Conservation (phyloP, 2,113 vertebrate species). For the Ochotona princeps region DNA sequence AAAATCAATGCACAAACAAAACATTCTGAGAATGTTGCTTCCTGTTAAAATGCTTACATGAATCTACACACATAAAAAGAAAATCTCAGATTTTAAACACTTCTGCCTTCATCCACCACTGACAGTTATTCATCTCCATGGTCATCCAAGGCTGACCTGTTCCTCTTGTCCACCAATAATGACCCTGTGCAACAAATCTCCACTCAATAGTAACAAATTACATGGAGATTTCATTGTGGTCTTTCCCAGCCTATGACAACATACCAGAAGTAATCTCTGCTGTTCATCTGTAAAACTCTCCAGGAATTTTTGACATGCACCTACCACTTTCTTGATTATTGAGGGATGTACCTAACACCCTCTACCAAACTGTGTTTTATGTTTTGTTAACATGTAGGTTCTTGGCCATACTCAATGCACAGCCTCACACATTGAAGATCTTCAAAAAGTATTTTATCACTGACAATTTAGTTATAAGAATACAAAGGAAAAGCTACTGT, state of each 20-base stretch:
- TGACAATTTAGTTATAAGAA: background rate
- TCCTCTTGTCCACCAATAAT: background rate
- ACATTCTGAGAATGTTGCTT: background rate
- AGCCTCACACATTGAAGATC: background rate
- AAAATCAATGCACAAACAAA: background rate
- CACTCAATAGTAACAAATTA: background rate
- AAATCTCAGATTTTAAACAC: background rate
- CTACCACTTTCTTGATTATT: background rate
- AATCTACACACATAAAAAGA: constrained; percentile 16
- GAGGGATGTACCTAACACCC: background rate
- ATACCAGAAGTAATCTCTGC: background rate
- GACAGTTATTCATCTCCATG: background rate
- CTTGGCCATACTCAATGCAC: background rate
- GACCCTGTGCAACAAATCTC: background rate
- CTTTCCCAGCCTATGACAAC: background rate
- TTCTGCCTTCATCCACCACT: background rate
- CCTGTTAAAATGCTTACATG: background rate
- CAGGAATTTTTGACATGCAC: background rate
- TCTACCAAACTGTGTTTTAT: background rate
- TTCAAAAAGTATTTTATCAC: background rate
- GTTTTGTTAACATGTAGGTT: background rate
- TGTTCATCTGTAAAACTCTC: background rate
- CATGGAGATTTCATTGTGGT: background rate
- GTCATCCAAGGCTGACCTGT: background rate
- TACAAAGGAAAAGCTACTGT: background rate